Evolutionary conservation across 2,113 vertebrate genomes (phyloP).

Genomic region (Microcebus lehilahytsara): DNA sequence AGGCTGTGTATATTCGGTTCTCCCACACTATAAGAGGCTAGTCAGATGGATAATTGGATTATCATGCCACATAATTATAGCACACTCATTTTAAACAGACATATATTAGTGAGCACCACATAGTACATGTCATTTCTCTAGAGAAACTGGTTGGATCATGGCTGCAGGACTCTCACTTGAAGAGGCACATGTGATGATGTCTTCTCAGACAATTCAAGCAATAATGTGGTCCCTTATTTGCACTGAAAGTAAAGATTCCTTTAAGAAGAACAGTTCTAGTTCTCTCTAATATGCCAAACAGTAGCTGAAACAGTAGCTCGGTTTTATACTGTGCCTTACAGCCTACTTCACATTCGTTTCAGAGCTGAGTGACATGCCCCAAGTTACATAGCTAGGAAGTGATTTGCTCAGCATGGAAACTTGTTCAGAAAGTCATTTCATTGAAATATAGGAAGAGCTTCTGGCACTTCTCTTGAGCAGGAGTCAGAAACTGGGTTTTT

Average conservation of each 20-base stretch:
- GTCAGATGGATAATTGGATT: slow-evolving; percentile 41
- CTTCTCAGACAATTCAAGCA: slow-evolving; percentile 2
- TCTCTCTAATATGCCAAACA: neutral
- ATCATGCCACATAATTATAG: neutral
- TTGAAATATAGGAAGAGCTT: neutral
- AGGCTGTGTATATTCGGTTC: neutral
- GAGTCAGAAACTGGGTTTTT: neutral
- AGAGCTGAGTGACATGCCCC: neutral
- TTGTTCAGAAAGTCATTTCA: slow-evolving; percentile 44
- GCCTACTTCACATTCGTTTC: neutral
- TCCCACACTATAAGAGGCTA: slow-evolving; percentile 1
- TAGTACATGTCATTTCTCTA: neutral
- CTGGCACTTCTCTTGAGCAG: neutral
- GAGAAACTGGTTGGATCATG: neutral
- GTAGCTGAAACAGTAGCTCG: neutral
- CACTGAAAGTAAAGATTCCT: slow-evolving; percentile 9
- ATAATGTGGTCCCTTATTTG: neutral
- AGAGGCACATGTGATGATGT: neutral
- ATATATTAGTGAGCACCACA: neutral
- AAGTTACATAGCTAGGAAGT: slow-evolving; percentile 34
- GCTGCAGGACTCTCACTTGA: neutral
- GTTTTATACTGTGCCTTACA: neutral
- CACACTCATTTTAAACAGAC: slow-evolving; percentile 9
- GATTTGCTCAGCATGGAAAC: slow-evolving; percentile 3
- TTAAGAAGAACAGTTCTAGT: neutral